Percentiles rank a stretch among this genome's conserved stretches.
These are phyloP conservation scores for Drosophila ercepeae DNA, from an alignment of 1,140 invertebrate species.

Conservation along the genomic window DNA sequence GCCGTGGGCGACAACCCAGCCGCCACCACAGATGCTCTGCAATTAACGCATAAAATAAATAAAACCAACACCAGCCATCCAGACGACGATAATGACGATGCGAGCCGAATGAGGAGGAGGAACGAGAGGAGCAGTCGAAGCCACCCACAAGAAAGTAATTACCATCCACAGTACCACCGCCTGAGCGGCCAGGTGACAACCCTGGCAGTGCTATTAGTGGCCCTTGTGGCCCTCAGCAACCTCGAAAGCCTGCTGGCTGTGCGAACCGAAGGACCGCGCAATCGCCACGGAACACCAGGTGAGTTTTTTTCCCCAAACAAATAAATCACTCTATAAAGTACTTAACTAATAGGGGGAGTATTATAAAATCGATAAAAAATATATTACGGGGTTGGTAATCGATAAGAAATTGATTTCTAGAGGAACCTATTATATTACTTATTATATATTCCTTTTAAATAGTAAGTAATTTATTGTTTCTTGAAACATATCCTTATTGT, in stretches of 20 bases:
- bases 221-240: conserved; percentile 61
- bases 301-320: conserved; percentile 10
- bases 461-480: no score
- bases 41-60: background rate
- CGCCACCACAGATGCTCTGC: background rate
- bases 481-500: no score
- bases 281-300: conserved; percentile 69
- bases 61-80: conserved; percentile 9
- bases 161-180: conserved; percentile 1
- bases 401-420: no score
- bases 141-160: background rate
- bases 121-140: background rate
- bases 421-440: no score
- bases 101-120: background rate
- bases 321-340: background rate
- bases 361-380: no score
- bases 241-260: conserved; percentile 63
- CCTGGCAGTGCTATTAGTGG: conserved; percentile 54
- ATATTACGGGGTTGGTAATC: no score
- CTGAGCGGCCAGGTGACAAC: conserved; percentile 43
- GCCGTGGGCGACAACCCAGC: background rate
- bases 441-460: no score
- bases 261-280: conserved; percentile 47
- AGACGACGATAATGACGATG: background rate
- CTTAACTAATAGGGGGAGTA: no score